Percentiles rank a stretch among this genome's conserved stretches.
Conservation (phyloP, 2,113 vertebrate genomes). For the Galeopterus variegatus region DNA sequence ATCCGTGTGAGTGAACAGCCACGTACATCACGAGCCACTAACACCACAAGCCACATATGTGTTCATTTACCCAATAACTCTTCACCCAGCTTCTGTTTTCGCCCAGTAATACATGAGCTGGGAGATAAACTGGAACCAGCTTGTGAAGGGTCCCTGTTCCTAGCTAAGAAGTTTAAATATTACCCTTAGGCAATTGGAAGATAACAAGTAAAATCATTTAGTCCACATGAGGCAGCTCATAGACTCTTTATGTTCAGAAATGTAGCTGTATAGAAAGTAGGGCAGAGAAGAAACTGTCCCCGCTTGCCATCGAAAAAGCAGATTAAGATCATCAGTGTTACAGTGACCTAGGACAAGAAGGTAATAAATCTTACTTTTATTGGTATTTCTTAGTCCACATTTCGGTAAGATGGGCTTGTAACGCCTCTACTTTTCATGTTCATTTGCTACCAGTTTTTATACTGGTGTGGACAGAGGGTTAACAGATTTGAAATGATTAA, state of each 20-base stretch:
- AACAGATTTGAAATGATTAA: background rate
- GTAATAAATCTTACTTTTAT: background rate
- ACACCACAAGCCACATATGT: background rate
- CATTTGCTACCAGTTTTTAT: background rate
- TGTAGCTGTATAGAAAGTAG: background rate
- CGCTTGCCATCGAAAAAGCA: conserved; percentile 23
- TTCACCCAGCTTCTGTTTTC: background rate
- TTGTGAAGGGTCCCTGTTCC: background rate
- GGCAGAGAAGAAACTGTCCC: background rate
- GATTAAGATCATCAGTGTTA: conserved; percentile 11
- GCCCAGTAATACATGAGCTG: background rate
- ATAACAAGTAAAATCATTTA: background rate
- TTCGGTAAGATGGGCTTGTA: background rate
- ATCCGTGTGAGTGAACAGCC: background rate
- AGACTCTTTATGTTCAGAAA: background rate
- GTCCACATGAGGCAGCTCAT: background rate
- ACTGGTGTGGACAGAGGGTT: background rate
- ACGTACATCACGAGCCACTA: rapidly evolving
- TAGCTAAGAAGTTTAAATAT: background rate
- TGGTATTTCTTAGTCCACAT: background rate
- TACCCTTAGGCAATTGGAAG: background rate
- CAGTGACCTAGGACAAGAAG: background rate
- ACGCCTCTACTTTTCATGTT: background rate
- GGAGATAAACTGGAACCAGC: background rate
- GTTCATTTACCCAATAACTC: background rate